These are phyloP conservation scores for Semicossyphus pulcher DNA, from an alignment of 2,113 vertebrate species.

Conservation along the genomic window DNA sequence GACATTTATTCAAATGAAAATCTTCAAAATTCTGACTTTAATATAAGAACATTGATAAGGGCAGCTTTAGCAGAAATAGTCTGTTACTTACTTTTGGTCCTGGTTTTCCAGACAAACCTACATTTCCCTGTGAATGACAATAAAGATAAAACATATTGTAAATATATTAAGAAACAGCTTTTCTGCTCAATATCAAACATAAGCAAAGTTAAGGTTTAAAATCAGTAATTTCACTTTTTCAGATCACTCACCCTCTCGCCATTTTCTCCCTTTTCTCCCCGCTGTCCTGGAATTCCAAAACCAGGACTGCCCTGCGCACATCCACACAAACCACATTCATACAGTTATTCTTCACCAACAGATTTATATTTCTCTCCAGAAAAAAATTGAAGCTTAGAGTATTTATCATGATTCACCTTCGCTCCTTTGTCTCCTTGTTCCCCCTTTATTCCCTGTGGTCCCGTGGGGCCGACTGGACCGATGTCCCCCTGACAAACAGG, in stretches of 20 bases:
- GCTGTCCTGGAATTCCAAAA: constrained; percentile 90
- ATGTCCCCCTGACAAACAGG: constrained; percentile 83
- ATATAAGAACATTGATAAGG: background rate
- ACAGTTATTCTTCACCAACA: background rate
- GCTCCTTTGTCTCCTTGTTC: constrained; percentile 88
- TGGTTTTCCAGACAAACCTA: constrained; percentile 91
- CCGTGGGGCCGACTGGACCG: constrained; percentile 83
- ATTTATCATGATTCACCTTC: constrained; percentile 82
- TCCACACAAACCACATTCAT: background rate
- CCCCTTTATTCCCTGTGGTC: constrained; percentile 86
- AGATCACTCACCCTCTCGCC: constrained; percentile 89
- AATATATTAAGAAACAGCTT: no score
- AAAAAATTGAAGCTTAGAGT: background rate
- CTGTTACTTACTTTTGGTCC: constrained; percentile 86
- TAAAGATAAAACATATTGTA: constrained; percentile 9
- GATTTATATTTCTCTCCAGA: no score
- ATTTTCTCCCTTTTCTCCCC: constrained; percentile 88
- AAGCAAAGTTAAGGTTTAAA: background rate
- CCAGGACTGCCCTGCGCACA: constrained; percentile 86
- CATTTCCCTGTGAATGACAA: constrained; percentile 86
- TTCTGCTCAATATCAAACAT: background rate
- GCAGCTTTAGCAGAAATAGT: background rate
- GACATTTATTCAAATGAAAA: no score
- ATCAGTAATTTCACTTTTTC: background rate
- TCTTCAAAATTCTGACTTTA: no score